phyloP scores from a whole-genome alignment of 2,888 invertebrate genomes.

The Erpobdella octoculata region DNA sequence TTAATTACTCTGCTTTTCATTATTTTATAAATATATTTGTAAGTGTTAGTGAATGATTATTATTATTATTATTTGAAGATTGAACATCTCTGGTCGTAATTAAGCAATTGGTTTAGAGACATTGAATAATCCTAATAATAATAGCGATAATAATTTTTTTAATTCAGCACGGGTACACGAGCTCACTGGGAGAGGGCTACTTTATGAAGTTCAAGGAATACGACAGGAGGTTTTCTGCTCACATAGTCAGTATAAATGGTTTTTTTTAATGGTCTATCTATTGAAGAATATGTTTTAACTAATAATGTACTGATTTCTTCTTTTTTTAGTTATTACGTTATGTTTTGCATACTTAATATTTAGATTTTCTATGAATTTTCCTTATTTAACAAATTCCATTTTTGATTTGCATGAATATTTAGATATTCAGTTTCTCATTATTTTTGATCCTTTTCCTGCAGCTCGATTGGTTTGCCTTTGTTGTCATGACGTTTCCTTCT shows the following conservation, averaged over 20 bases:
- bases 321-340: neutral
- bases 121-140: neutral
- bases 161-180: constrained; percentile 64
- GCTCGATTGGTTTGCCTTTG: constrained; percentile 90
- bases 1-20: too few species aligned
- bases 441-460: constrained; percentile 46
- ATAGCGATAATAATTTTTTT: neutral
- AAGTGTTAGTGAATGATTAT: too few species aligned
- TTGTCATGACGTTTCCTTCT: constrained; percentile 89
- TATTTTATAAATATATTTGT: too few species aligned
- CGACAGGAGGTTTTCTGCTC: constrained; percentile 91
- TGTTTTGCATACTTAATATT: neutral
- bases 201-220: constrained; percentile 85
- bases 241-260: constrained; percentile 61
- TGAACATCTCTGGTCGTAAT: neutral
- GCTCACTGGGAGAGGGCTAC: constrained; percentile 89
- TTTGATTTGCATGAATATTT: neutral
- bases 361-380: too few species aligned
- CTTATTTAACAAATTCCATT: too few species aligned
- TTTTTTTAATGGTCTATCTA: neutral
- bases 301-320: neutral
- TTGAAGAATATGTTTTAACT: neutral
- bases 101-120: neutral
- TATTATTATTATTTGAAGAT: too few species aligned
- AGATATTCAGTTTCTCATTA: constrained; percentile 19